phyloP scores from a whole-genome alignment of 2,797 vertebrate species.

The Linurgus olivaceus region DNA sequence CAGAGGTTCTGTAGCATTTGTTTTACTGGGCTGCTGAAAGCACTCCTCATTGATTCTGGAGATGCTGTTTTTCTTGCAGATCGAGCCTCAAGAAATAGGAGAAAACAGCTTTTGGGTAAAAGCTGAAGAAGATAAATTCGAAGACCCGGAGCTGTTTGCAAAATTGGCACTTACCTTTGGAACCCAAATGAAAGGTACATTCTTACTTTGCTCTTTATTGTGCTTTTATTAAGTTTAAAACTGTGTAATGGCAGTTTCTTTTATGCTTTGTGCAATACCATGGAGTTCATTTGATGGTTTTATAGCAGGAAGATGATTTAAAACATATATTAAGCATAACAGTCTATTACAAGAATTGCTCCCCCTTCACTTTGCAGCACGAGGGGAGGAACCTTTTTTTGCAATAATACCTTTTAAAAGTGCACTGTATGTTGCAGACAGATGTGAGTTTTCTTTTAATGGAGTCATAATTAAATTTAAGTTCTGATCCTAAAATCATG shows the following conservation, averaged over 20 bases:
- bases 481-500: background rate
- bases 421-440: background rate
- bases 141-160: slow-evolving; percentile 90
- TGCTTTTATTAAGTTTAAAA: background rate
- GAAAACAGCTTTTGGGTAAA: slow-evolving; percentile 98
- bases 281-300: background rate
- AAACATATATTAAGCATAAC: background rate
- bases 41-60: background rate
- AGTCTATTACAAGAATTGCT: background rate
- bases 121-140: slow-evolving; percentile 94
- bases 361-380: background rate
- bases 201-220: background rate
- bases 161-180: slow-evolving; percentile 90
- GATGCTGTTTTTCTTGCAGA: slow-evolving; percentile 77
- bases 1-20: background rate
- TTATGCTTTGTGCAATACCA: background rate
- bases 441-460: background rate
- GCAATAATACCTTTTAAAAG: background rate
- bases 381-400: background rate
- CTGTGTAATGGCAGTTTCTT: background rate
- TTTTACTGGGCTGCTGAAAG: background rate
- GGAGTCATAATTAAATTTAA: background rate
- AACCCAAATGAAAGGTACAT: slow-evolving; percentile 91
- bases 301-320: background rate
- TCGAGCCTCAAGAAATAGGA: slow-evolving; percentile 93